Base-by-base conservation (phyloP, 2,888 invertebrate species). In the Neoscelio sp. region DNA sequence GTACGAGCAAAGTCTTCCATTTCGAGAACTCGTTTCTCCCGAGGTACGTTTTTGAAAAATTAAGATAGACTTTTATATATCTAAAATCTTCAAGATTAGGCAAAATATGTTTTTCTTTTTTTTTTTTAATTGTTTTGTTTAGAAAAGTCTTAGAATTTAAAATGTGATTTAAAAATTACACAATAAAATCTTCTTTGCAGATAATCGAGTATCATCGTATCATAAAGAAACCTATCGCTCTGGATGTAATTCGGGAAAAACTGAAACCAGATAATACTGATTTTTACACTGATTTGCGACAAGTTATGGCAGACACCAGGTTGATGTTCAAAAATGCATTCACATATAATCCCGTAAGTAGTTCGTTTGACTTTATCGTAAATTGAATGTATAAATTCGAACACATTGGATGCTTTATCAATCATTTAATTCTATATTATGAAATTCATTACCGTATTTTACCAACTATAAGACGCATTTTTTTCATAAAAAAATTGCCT, bases 311-410 rank as follows among this genome's bases (percentile, higher is more conserved):
- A 65, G 98, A 98, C 91, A 94, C 96, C 80, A 93, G 96, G 71
- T 92, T 96, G 85, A 95, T 98, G 90, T 97, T 98, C 92, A 94
- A 94, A 89, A 97, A 97, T 92, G 98, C 97, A 35, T 95, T 95
- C 89, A 92, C 92, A 13, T 97, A 95, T 91, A 97, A 97, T 92
- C 93, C 95, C 89, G 97, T 97, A 91, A 92, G 93, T 92, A 60
- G 74, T 3, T 58, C 20, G n/a, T n/a, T n/a, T n/a, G n/a, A n/a
- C n/a, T n/a, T n/a, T n/a, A n/a, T 17, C 17, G n/a, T 17, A 12
- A n/a, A n/a, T n/a, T n/a, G n/a, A n/a, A n/a, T n/a, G n/a, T n/a
- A n/a, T n/a, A n/a, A n/a, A n/a, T n/a, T n/a, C n/a, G n/a, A n/a
- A n/a, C n/a, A n/a, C n/a, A n/a, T n/a, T n/a, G n/a, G n/a, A n/a